phyloP scores from a whole-genome alignment of 2,797 vertebrate species.

The Falco peregrinus region DNA sequence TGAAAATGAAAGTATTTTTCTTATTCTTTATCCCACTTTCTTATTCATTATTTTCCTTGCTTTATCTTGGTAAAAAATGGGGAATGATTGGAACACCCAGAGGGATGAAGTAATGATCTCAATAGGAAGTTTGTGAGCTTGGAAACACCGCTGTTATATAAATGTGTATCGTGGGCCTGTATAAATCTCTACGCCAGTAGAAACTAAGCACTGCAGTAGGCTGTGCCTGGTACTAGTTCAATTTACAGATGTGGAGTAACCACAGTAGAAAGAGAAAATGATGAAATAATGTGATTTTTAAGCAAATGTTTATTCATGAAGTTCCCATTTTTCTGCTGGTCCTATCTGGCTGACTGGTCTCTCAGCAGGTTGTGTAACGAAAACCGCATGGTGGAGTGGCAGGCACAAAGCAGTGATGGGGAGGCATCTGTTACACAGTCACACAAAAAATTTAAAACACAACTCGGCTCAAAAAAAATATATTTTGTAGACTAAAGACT shows the following conservation, averaged over 20 bases:
- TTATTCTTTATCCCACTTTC: not conserved
- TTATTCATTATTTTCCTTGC: not conserved
- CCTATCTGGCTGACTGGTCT: conserved; percentile 30
- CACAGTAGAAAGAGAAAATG: not conserved
- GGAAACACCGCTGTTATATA: not conserved
- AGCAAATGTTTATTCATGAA: conserved; percentile 72
- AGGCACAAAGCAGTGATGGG: conserved; percentile 1
- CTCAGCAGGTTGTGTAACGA: conserved; percentile 36
- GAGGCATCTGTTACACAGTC: conserved; percentile 11
- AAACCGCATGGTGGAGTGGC: not conserved
- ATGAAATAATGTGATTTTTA: conserved; percentile 53
- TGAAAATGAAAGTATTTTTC: not conserved
- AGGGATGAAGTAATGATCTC: conserved; percentile 18
- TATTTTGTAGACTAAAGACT: not conserved
- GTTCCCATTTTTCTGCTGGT: conserved; percentile 13
- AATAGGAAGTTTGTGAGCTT: not conserved
- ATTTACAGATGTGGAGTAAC: conserved; percentile 20
- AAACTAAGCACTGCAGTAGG: not conserved
- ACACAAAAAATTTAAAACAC: not conserved
- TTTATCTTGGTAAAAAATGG: not conserved
- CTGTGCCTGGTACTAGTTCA: not conserved
- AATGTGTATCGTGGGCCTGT: not conserved
- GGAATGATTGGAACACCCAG: not conserved
- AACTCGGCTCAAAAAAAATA: not conserved
- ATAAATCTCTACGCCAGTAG: not conserved